Evolutionary conservation across 1,140 invertebrate species (phyloP).

Genomic region (Ips nitidus): DNA sequence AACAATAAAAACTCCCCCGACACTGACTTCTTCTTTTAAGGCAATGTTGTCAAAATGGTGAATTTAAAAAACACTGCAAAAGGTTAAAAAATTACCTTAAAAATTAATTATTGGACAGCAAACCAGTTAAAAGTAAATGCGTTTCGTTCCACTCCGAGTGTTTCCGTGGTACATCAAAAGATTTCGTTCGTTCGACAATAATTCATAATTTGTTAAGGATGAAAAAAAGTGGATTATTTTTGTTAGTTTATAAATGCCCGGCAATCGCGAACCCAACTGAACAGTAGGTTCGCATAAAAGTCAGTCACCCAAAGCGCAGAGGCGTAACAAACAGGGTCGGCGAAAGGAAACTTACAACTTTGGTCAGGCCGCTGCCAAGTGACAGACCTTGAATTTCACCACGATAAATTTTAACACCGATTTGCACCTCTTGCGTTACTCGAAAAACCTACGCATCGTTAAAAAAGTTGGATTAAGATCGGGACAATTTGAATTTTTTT

Average conservation of each 20-base stretch:
- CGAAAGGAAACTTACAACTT: slow-evolving; percentile 34
- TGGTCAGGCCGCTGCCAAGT: slow-evolving; percentile 20
- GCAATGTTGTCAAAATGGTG: no score
- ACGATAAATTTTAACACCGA: slow-evolving; percentile 24
- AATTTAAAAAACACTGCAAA: no score
- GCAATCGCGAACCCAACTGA: slow-evolving; percentile 2
- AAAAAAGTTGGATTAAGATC: slow-evolving; percentile 11
- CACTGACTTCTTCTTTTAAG: no score
- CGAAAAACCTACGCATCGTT: slow-evolving; percentile 14
- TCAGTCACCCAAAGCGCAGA: slow-evolving; percentile 34
- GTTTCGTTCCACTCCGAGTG: no score
- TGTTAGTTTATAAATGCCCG: background rate
- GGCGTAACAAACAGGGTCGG: slow-evolving; percentile 34
- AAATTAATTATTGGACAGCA: no score
- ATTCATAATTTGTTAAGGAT: no score
- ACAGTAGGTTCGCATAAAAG: slow-evolving; percentile 12
- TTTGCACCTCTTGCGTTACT: slow-evolving; percentile 27
- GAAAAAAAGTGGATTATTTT: no score
- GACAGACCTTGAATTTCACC: slow-evolving; percentile 33
- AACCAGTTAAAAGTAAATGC: no score
- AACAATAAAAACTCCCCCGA: no score
- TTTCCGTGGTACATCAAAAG: no score
- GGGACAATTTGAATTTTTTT: background rate
- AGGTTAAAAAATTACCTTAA: no score
- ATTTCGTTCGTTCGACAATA: no score